Base-by-base conservation (phyloP, 2,888 invertebrate species). In the Nebria brevicollis region DNA sequence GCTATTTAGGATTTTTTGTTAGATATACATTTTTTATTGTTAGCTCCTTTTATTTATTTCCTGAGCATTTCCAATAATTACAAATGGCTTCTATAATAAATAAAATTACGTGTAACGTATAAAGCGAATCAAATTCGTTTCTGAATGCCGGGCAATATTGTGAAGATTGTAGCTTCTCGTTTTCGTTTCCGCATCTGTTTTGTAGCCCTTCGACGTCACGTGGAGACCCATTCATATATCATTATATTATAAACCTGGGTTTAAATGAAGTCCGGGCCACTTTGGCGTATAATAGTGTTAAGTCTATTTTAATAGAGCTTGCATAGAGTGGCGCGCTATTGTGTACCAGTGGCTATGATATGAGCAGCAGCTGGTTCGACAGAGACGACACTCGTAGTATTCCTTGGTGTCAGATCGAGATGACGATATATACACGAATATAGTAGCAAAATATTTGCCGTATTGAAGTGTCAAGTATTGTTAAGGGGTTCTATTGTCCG, bases 381-480 rank as follows among this genome's bases (percentile, higher is more conserved):
- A 84, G 84, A 85, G 86, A 87, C 83, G 82, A 83, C 75, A 79
- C 83, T 82, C 83, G 81, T 73, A 76, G 75, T 26, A 74, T 75
- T 54, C 54, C 81, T 82, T 76, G 43, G 82, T 73, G 80, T 77
- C 83, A 82, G 84, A 83, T 72, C 84, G 85, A 86, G 83, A 84
- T 85, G 86, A 86, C 85, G 80, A 84, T 82, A 84, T 83, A 78
- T 82, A 81, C 83, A 83, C 84, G 84, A 82, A 83, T 85, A 86
- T 86, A 85, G 87, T 87, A 85, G 88, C 88, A 88, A 88, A 87
- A 88, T 88, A 88, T 88, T 88, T 88, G 87, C 88, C 88, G 88
- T 88, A 89, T 89, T 88, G 88, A 88, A 88, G 88, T 89, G 89
- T 89, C 89, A 89, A 87, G 86, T 86, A 88, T 89, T 89, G 88